phyloP scores from a whole-genome alignment of 2,888 invertebrate species.

The Hydroisotoma schaefferi region DNA sequence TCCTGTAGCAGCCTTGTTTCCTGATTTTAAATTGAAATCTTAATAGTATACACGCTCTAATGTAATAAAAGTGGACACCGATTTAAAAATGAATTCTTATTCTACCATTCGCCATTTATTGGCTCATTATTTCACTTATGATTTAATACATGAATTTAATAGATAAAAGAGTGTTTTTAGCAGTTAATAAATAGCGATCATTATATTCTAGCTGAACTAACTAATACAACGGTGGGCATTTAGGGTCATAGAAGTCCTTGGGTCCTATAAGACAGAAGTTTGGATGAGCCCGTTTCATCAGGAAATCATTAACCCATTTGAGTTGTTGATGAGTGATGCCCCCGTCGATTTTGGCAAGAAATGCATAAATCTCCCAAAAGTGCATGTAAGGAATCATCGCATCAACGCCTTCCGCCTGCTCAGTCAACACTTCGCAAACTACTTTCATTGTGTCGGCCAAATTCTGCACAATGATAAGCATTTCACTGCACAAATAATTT shows the following conservation, averaged over 20 bases:
- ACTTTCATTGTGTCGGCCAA: slow-evolving; percentile 44
- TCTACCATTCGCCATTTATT: too few species aligned
- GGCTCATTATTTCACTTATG: too few species aligned
- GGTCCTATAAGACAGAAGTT: slow-evolving; percentile 37
- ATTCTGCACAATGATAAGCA: slow-evolving; percentile 34
- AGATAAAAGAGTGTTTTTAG: too few species aligned
- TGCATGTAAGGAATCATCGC: slow-evolving; percentile 40
- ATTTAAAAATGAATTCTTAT: too few species aligned
- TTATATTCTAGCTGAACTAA: too few species aligned
- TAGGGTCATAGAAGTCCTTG: slow-evolving; percentile 36
- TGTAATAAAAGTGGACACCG: too few species aligned
- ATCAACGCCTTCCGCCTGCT: slow-evolving; percentile 44
- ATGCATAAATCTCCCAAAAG: slow-evolving; percentile 42
- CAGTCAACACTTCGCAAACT: slow-evolving; percentile 45
- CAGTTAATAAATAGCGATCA: too few species aligned
- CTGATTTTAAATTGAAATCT: too few species aligned
- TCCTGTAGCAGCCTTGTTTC: background rate
- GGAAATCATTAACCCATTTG: slow-evolving; percentile 34
- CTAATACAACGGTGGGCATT: slow-evolving; percentile 44
- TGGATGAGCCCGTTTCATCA: slow-evolving; percentile 27
- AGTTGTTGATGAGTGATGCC: slow-evolving; percentile 20
- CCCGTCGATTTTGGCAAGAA: slow-evolving; percentile 28
- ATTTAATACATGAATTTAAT: too few species aligned
- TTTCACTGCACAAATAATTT: too few species aligned
- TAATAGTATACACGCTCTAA: too few species aligned